Conservation (phyloP, 1,140 invertebrate genomes). For the Prorops nasuta region DNA sequence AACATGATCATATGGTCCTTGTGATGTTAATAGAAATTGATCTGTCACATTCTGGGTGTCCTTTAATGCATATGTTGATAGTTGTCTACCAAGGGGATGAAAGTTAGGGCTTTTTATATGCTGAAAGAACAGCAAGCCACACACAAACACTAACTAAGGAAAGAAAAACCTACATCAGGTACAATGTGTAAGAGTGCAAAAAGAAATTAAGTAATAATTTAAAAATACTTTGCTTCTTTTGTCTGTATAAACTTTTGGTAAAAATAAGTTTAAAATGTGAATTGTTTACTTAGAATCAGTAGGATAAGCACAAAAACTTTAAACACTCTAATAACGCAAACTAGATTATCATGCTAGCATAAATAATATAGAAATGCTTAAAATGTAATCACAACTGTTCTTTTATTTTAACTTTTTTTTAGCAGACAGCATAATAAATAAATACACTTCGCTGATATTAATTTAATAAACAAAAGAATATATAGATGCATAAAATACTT, state of each 20-base stretch:
- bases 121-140: conserved; percentile 53
- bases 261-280: background rate
- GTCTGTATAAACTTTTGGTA: background rate
- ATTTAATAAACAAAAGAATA: too few species aligned
- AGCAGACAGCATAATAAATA: too few species aligned
- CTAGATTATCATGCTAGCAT: too few species aligned
- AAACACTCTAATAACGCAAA: too few species aligned
- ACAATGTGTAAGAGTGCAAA: conserved; percentile 17
- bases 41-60: conserved; percentile 44
- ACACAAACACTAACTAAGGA: conserved; percentile 56
- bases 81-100: conserved; percentile 50
- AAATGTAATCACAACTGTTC: too few species aligned
- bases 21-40: conserved; percentile 26
- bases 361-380: too few species aligned
- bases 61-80: conserved; percentile 48
- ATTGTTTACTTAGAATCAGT: too few species aligned
- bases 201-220: background rate
- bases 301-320: too few species aligned
- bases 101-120: conserved; percentile 51
- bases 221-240: background rate
- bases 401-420: too few species aligned
- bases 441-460: too few species aligned
- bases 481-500: too few species aligned
- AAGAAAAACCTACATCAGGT: conserved; percentile 41
- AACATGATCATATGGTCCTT: conserved; percentile 34